Evolutionary conservation across 2,888 invertebrate species (phyloP), one percentile per base, ranked within the genome.

Genomic region (Opisthograptis luteolata): DNA sequence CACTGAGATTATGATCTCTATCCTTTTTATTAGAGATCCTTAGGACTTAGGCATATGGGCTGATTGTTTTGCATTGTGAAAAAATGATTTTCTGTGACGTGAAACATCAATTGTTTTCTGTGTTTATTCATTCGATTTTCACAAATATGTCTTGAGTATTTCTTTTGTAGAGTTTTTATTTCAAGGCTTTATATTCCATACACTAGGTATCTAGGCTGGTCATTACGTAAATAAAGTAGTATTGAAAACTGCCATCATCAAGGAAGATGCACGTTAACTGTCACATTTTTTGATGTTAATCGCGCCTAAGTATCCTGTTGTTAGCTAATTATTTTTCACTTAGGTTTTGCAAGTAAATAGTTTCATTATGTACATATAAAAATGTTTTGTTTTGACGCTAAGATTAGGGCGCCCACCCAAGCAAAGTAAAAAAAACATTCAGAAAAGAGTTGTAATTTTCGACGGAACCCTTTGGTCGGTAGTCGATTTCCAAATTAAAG

Each of bases 1-100:
- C 83, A 79, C 70, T 65, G 67, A 81, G 88, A 88, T 89, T 87
- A 87, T 74, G 84, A 89, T 89, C 88, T 86, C 78, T 85, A 84
- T 85, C 81, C 80, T 81, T 81, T 42, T 78, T 81, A 79, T 81
- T 83, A 77, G 86, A 77, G 81, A 72, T 65, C 81, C 70, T 64
- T 55, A 17, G 31, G 22, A n/a, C 30, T 36, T 28, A 32, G 39
- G 30, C 14, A 19, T n/a, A n/a, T n/a, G n/a, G n/a, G n/a, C n/a
- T n/a, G n/a, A n/a, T n/a, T n/a, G n/a, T n/a, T n/a, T n/a, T n/a
- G n/a, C n/a, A n/a, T n/a, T n/a, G n/a, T n/a, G n/a, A n/a, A n/a
- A n/a, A n/a, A n/a, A n/a, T n/a, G n/a, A n/a, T n/a, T n/a, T n/a
- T n/a, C n/a, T n/a, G n/a, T n/a, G n/a, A n/a, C n/a, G n/a, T n/a